Evolutionary conservation across 2,113 vertebrate genomes (phyloP).

Genomic region (Chamaea fasciata): DNA sequence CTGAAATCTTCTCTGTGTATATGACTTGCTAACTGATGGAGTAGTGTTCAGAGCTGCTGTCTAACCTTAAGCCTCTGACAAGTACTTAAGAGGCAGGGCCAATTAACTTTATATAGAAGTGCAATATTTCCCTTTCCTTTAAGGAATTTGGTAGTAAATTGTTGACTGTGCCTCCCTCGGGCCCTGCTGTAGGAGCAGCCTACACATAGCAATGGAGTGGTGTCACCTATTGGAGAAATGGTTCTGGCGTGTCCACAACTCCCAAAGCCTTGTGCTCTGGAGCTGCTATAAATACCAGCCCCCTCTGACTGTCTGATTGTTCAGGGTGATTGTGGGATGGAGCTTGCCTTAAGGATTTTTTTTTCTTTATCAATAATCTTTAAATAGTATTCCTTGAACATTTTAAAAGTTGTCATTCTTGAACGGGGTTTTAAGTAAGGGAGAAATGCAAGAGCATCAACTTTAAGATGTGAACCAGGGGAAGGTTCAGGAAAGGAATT

Average conservation of each 20-base stretch:
- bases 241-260: background rate
- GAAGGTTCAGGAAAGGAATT: background rate
- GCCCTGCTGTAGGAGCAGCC: background rate
- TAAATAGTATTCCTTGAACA: background rate
- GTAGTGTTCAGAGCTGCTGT: background rate
- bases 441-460: background rate
- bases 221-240: background rate
- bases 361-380: background rate
- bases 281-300: constrained; percentile 31
- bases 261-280: background rate
- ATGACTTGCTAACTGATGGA: background rate
- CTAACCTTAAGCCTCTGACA: background rate
- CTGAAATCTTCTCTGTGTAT: background rate
- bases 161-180: background rate
- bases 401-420: background rate
- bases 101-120: background rate
- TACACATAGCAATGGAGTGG: background rate
- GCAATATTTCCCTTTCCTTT: background rate
- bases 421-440: background rate
- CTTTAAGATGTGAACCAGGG: background rate
- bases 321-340: background rate
- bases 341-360: background rate
- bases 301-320: background rate
- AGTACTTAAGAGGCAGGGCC: background rate
- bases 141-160: constrained; percentile 1